Base-by-base conservation (phyloP, 2,888 invertebrate genomes). In the Acanthosepion esculentum region DNA sequence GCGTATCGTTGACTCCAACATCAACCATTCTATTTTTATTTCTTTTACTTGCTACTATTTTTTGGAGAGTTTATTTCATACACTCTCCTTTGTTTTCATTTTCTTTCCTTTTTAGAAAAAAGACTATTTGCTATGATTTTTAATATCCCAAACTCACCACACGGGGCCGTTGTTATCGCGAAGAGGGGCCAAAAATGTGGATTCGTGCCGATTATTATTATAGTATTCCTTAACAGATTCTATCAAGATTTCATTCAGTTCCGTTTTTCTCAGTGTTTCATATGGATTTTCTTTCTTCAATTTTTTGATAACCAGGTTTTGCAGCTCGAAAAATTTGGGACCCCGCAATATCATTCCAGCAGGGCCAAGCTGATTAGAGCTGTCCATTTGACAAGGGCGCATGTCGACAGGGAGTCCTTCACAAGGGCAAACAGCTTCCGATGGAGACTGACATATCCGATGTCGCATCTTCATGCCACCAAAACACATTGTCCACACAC, bases 401-500 rank as follows among this genome's bases (percentile, higher is more conserved):
- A 93, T 50, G 8, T 93, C 93, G n/a, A 93, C n/a, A 29, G 93
- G 53, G 20, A 53, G n/a, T 1, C 93, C 93, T 93, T 48, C n/a
- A 26, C 93, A 93, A 10, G 93, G 93, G 29, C 93, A 93, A 29
- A 53, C 50, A 93, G 23, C 29, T 48, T 93, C 26, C 33, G 93
- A 93, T 18, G 4, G 23, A 53, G n/a, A 53, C 53, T 93, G 50
- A 26, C 93, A 93, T 15, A 93, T 18, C 18, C 93, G 93, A 48
- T 53, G 93, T 29, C 93, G 48, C 48, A 93, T n/a, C 48, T 93
- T 93, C 53, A 53, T 93, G 15, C 93, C 50, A 20, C 18, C 29
- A 20, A 53, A 93, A 50, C 93, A 93, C 93, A 93, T 15, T 53
- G 50, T 53, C 93, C 93, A 93, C 29, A 48, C 53, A 29, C 93